Conservation (phyloP, 92 coral and sea anemone species). For the Diadumene lineata region DNA sequence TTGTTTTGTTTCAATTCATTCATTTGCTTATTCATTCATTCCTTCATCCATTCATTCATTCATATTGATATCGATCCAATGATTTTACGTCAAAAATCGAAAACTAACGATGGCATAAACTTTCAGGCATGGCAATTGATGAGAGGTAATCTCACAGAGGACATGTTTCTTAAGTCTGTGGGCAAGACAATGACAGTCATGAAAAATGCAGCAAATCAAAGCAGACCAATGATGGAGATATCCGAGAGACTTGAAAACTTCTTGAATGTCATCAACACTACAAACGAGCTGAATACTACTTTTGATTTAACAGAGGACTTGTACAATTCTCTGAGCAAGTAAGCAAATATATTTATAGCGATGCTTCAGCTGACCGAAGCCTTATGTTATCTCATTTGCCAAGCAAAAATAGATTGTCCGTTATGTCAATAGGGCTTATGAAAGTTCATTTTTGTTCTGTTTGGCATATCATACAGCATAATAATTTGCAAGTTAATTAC, state of each 20-base stretch:
- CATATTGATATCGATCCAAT: neutral
- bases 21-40: neutral
- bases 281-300: neutral
- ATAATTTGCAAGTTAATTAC: too few relatives aligned
- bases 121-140: conserved; percentile 6
- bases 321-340: conserved; percentile 4
- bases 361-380: too few relatives aligned
- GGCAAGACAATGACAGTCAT: neutral
- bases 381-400: too few relatives aligned
- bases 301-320: neutral
- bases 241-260: neutral
- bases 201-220: neutral
- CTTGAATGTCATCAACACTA: neutral
- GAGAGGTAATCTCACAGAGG: conserved; percentile 3
- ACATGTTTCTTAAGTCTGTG: conserved; percentile 9
- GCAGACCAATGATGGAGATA: conserved; percentile 9
- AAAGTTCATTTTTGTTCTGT: too few relatives aligned
- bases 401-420: too few relatives aligned
- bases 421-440: too few relatives aligned
- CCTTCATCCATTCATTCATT: neutral
- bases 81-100: too few relatives aligned
- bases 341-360: neutral
- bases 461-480: too few relatives aligned
- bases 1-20: neutral
- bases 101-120: too few relatives aligned